Base-by-base conservation (phyloP, 2,113 vertebrate species). In the Lagopus leucura region DNA sequence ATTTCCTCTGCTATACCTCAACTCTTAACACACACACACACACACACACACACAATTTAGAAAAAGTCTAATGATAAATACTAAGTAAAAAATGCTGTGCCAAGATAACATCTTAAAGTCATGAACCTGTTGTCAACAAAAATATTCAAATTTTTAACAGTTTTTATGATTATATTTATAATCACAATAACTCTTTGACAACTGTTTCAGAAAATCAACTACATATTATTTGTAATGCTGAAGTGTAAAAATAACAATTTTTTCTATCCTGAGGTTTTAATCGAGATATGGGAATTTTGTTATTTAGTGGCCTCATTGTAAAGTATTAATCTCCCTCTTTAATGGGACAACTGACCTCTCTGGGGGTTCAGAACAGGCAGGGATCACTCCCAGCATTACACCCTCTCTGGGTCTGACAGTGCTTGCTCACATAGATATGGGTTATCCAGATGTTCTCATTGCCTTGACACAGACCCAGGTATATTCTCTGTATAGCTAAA, bases 361-460 rank as follows among this genome's bases (percentile, higher is more conserved):
- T 7, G 9, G 6, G 15, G 30, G 18, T 27, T 63, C 8, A 57
- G 24, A 40, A 6, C 12, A 14, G 60, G 27, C 34, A 74, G 13
- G 15, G 30, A 24, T 2, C 13, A 3, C 4, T 48, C 18, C 42
- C 45, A 67, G 30, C 17, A 22, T 18, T 25, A 43, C 65, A 40
- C 28, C 69, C 52, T 1, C 14, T 84, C 52, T 1, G 3, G 66
- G 15, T 6, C 8, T 40, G 36, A 10, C 10, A 9, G 22, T 0
- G 0, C 6, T 27, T 54, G 34, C 42, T 77, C 17, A 38, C 4
- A 2, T 0, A 50, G 34, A 32, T 8, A 5, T 1, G 2, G 32
- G 5, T 18, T 65, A 24, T 38, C 21, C 13, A 17, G 19, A 25
- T 55, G 52, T 3, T 52, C 57, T 78, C 32, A 28, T 1, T 64